These are phyloP conservation scores for Carassius auratus DNA, from an alignment of 2,113 vertebrate species.

Conservation along the genomic window DNA sequence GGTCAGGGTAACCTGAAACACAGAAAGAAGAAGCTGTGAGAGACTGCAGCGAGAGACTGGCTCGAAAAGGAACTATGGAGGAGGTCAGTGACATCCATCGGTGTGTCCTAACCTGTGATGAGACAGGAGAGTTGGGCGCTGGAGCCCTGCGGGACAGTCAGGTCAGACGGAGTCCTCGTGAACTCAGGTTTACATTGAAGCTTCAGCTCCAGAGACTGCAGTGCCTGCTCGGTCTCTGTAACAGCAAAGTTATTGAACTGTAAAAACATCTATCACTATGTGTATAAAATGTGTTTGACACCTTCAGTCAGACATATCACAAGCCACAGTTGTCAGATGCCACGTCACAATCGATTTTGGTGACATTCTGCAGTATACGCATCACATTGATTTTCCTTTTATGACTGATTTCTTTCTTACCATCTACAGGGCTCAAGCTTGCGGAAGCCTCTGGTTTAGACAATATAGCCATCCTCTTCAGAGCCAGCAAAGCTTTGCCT, in stretches of 20 bases:
- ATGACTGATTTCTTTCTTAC: constrained; percentile 54
- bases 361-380: not conserved
- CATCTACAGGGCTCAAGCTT: constrained; percentile 59
- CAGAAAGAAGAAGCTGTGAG: not conserved
- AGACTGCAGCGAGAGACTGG: not conserved
- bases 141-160: constrained; percentile 62
- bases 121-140: constrained; percentile 70
- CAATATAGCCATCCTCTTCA: constrained; percentile 82
- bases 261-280: not conserved
- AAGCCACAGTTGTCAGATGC: not conserved
- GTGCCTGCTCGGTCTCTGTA: constrained; percentile 64
- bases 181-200: constrained; percentile 67
- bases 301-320: not conserved
- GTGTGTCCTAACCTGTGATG: constrained; percentile 70
- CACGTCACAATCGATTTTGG: not conserved
- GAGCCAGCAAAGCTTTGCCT: constrained; percentile 84
- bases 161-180: constrained; percentile 61
- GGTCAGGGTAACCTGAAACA: constrained; percentile 77
- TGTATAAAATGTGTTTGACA: not conserved
- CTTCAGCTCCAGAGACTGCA: constrained; percentile 69
- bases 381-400: not conserved
- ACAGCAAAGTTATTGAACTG: not conserved
- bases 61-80: too few species aligned
- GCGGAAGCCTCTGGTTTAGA: constrained; percentile 67
- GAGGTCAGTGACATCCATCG: too few species aligned